Evolutionary conservation across 2,888 invertebrate species (phyloP), one percentile per base, ranked within the genome.

Genomic region (Cheilosia pagana): DNA sequence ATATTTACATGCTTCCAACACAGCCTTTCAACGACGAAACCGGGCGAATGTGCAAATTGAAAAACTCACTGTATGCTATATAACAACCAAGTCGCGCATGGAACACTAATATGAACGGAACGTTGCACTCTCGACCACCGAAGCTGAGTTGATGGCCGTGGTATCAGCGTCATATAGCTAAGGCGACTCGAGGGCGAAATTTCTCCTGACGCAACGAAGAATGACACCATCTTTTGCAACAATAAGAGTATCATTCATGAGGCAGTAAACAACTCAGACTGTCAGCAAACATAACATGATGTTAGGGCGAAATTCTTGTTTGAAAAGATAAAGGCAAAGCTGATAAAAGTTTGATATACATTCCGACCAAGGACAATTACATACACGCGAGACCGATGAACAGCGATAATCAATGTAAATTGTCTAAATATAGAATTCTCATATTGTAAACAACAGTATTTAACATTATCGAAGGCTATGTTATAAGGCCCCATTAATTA

Each of bases 21-120:
- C 52, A 82, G 50, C 23, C 19, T 35, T 79, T 75, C 39, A 21
- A 53, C 19, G 75, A 81, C 43, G 59, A 39, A 25, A 57, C 65
- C 5, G 21, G 39, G 1, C 23, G 60, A 53, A 31, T 63, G 12
- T 81, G 55, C 14, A 74, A 75, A 19, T 59, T 75, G 7, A 35
- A 57, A 10, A 81, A 81, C 28, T 52, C 62, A 1, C 52, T 83
- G 10, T 83, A 86, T 75, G 86, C 78, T 0, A 16, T 86, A 6
- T 78, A 82, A 25, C 78, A 86, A 35, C 41, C 75, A 14, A 75
- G 70, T 39, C 67, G 75, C 10, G 55, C 53, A 0, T 82, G 82
- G 86, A 63, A 86, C 43, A 59, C 25, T 21, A 59, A 76, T 52
- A 45, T 82, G 41, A 65, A 74, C 50, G 45, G n/a, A n/a, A n/a